Percentiles rank a stretch among this genome's conserved stretches.
Evolutionary conservation across 2,888 invertebrate genomes (phyloP).

Genomic region (Steromphala cineraria): DNA sequence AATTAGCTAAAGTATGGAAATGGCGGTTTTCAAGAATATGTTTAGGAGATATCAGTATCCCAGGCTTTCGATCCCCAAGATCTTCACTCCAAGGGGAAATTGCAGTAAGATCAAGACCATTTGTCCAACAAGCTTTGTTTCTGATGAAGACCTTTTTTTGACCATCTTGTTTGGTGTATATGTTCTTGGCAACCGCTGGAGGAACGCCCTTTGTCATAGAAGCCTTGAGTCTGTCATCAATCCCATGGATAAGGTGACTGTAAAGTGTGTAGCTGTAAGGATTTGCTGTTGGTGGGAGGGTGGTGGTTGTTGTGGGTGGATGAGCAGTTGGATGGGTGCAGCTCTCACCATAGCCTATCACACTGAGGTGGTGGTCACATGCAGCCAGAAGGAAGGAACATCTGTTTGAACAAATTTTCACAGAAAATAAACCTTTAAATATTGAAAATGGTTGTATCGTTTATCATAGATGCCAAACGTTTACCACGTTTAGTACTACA

Average conservation of each 20-base stretch:
- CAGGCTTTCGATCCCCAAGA: conserved; percentile 43
- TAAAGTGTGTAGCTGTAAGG: conserved; percentile 25
- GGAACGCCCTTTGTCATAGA: conserved; percentile 34
- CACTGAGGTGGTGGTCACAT: too few relatives aligned
- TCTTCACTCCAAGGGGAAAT: conserved; percentile 61
- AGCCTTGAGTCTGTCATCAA: conserved; percentile 51
- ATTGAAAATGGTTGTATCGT: too few relatives aligned
- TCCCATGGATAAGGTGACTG: conserved; percentile 43
- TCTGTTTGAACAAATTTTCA: too few relatives aligned
- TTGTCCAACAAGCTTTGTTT: conserved; percentile 53
- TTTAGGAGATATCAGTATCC: conserved; percentile 51
- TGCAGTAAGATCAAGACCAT: conserved; percentile 51
- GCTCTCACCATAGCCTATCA: too few relatives aligned
- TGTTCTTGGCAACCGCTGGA: conserved; percentile 12
- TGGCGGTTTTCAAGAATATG: conserved; percentile 58
- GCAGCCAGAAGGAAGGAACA: too few relatives aligned
- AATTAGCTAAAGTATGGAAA: conserved; percentile 46
- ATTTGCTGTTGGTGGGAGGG: conserved; percentile 26
- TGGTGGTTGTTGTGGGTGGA: too few relatives aligned
- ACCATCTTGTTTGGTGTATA: conserved; percentile 37
- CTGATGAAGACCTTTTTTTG: conserved; percentile 43
- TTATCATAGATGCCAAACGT: too few relatives aligned
- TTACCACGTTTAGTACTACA: too few relatives aligned
- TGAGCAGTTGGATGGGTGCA: too few relatives aligned
- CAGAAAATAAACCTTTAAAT: too few relatives aligned